Evolutionary conservation across 2,113 vertebrate species (phyloP), one percentile per base, ranked within the genome.

Genomic region (Falcunculus frontatus): DNA sequence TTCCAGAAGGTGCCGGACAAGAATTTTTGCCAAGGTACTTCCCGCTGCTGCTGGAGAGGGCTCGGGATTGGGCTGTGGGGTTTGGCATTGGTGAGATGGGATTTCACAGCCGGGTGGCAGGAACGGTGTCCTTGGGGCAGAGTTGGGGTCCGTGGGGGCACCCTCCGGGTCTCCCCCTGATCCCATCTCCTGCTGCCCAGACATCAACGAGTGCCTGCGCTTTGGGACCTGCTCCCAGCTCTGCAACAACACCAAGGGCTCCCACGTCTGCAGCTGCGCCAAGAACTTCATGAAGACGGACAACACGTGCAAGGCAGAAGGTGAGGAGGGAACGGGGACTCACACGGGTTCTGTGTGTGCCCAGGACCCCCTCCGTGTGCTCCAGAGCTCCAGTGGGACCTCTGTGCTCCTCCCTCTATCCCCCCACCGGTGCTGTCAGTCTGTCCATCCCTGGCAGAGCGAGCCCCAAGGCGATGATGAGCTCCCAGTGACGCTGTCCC

Each of bases 181-280:
- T 47, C 42, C 21, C 1, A 0, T 47, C 41, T 84, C 55, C 39
- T 0, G 0, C 87, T 41, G 23, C 33, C 8, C 93, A 99, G 99
- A 99, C 57, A 97, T 99, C 95, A 99, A 99, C 0, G 99, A 99
- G 96, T 99, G 99, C 96, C 96, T 98, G 72, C 98, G 97, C 83
- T 99, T 99, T 1, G 99, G 99, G 33, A 97, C 98, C 63, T 99
- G 99, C 96, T 99, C 99, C 1, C 99, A 99, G 78, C 97, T 99
- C 90, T 99, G 99, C 97, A 99, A 99, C 98, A 99, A 99, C 97
- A 99, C 99, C 84, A 99, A 99, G 96, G 99, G 99, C 47, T 98
- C 99, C 53, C 97, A 99, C 53, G 96, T 99, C 93, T 99, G 99
- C 97, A 99, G 98, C 97, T 99, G 99, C 7, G 97, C 99, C 49